Evolutionary conservation across 2,888 invertebrate genomes (phyloP), one percentile per base, ranked within the genome.

Genomic region (Cryptocephalus moraei): DNA sequence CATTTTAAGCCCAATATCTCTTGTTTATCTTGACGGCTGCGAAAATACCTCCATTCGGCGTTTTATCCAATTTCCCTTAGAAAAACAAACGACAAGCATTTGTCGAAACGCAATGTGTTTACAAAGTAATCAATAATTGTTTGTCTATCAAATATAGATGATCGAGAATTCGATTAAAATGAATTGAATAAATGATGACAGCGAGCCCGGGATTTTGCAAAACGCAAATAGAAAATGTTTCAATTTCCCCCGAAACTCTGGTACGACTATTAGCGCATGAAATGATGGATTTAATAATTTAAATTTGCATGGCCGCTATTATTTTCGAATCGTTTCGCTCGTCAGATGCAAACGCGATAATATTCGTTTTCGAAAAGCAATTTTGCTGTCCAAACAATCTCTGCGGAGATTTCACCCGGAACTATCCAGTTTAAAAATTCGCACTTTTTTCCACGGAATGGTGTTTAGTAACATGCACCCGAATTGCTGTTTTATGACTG

Each of bases 101-200:
- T 56, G 53, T 33, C 50, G 50, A 47, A 48, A 51, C 50, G 51
- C 52, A 47, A 53, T 52, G 45, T 58, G 55, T 59, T 60, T 56
- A 56, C 58, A 49, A 39, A 54, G 53, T 50, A 56, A 55, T 58
- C 58, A 54, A 56, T 58, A 54, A 54, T 51, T 50, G 54, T 56
- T 53, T 50, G 51, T 54, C 53, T 48, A 54, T 53, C 56, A 54
- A 56, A 57, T 55, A 56, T 56, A 53, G 53, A 54, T 54, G 55
- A 62, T 60, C 53, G 55, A 55, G 55, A 57, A 60, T 57, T 58
- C 55, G 58, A 55, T 57, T 56, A 53, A 53, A 57, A 51, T 45
- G 50, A 50, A 54, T 55, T 53, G 55, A 55, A 58, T 57, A 55
- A 57, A 53, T 56, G 55, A 60, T 56, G 53, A 49, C 52, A 46